Evolutionary conservation across 1,140 invertebrate species (phyloP).

Genomic region (Drosophila setifemur): DNA sequence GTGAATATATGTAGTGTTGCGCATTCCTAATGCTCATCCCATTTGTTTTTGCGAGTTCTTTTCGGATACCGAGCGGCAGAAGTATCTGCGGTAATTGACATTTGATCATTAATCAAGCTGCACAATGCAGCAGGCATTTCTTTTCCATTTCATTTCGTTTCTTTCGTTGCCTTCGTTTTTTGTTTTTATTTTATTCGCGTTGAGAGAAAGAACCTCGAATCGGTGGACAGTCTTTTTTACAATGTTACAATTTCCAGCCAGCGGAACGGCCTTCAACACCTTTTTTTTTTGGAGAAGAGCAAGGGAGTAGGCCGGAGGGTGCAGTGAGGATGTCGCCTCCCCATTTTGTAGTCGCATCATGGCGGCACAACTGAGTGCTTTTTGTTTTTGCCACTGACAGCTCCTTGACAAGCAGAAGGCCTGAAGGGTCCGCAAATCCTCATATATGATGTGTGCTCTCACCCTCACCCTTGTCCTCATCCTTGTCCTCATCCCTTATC

Average conservation of each 20-base stretch:
- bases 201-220: not conserved
- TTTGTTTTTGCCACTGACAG: slow-evolving; percentile 63
- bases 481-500: not conserved
- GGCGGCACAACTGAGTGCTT: slow-evolving; percentile 57
- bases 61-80: slow-evolving; percentile 19
- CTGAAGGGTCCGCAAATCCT: slow-evolving; percentile 64
- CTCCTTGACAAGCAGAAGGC: slow-evolving; percentile 47
- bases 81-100: slow-evolving; percentile 81
- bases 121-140: slow-evolving; percentile 80
- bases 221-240: slow-evolving; percentile 24
- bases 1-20: no score
- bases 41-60: slow-evolving; percentile 16
- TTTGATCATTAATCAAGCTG: slow-evolving; percentile 81
- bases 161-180: slow-evolving; percentile 37
- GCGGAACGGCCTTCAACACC: slow-evolving; percentile 68
- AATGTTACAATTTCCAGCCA: slow-evolving; percentile 30
- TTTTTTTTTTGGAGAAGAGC: slow-evolving; percentile 7
- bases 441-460: slow-evolving; percentile 53
- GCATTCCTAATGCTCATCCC: slow-evolving; percentile 1
- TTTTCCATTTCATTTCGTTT: slow-evolving; percentile 60
- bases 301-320: not conserved
- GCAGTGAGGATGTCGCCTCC: not conserved
- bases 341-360: slow-evolving; percentile 28
- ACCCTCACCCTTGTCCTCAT: slow-evolving; percentile 4
- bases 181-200: slow-evolving; percentile 30